Conservation (phyloP, 2,888 invertebrate species). For the Aporophyla lueneburgensis region DNA sequence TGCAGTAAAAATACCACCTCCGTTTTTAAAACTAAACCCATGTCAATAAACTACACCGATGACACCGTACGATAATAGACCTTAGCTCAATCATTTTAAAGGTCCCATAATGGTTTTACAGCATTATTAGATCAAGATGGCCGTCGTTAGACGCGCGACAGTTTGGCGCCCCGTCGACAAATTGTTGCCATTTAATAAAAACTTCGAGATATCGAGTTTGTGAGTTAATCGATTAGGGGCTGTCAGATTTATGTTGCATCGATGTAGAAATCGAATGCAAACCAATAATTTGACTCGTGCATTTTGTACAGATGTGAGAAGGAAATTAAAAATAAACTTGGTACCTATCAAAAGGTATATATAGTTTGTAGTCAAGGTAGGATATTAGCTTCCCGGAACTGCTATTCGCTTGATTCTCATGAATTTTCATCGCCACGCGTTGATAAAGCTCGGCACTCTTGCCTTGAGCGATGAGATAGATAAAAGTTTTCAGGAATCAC, state of each 20-base stretch:
- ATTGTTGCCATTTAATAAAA: conserved; percentile 59
- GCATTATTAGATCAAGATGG: conserved; percentile 58
- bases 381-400: background rate
- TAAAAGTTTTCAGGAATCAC: conserved; percentile 4
- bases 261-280: background rate
- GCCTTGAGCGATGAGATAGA: conserved; percentile 5
- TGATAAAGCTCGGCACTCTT: conserved; percentile 19
- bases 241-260: conserved; percentile 5
- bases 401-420: conserved; percentile 17
- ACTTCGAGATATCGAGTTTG: conserved; percentile 40
- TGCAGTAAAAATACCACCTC: conserved; percentile 9
- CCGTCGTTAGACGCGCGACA: conserved; percentile 59
- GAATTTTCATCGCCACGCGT: conserved; percentile 34
- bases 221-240: conserved; percentile 33
- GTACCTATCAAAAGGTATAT: background rate
- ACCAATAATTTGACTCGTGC: background rate
- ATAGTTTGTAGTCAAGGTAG: background rate
- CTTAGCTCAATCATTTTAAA: conserved; percentile 42
- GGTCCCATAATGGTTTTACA: conserved; percentile 45
- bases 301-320: background rate
- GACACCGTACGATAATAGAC: conserved; percentile 41
- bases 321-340: background rate
- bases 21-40: conserved; percentile 6
- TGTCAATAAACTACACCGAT: conserved; percentile 7
- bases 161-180: conserved; percentile 69